Base-by-base conservation (phyloP, 1,140 invertebrate species). In the Anadara kagoshimensis region DNA sequence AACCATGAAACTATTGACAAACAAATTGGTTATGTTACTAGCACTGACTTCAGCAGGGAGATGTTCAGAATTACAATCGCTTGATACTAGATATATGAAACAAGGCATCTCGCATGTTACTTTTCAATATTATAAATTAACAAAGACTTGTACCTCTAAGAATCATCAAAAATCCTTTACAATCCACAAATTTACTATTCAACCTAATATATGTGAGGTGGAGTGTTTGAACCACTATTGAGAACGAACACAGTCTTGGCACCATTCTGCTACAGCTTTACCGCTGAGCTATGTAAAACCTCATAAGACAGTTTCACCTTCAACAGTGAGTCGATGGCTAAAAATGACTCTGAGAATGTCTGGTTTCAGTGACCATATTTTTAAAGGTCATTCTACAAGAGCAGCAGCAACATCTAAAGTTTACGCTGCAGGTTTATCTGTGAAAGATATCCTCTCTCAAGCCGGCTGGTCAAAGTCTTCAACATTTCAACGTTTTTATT, bases 401-500 rank as follows among this genome's bases (percentile, higher is more conserved):
- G 51, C 63, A 41, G 63, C 47, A 36, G 29, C 63, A 54, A 53
- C 51, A 49, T 64, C 62, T 20, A 64, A 64, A 64, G 62, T 45
- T 26, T 44, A 49, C 10, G 18, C 24, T 22, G 22, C 43, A 1
- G 62, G 62, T 8, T 44, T 64, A 24, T 64, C 62, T 22, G 45
- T 44, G 12, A 7, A 44, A 22, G 62, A 64, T 24, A 49, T 64
- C 26, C 47, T 64, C 24, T 20, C 47, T 24, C 45, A 49, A 44
- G 62, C 26, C 7, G 12, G 49, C 44, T 64, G 44, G 62, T 24
- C 62, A 49, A 64, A 49, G 16, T 3, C 26, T 14, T 53, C 47
- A 36, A 65, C 63, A 24, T 65, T 65, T 41, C 29, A 36, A n/a
- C 49, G 49, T 24, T 54, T 65, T 65, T 65, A 65, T 44, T 65